Evolutionary conservation across 2,113 vertebrate species (phyloP).

Genomic region (Octodon degus): DNA sequence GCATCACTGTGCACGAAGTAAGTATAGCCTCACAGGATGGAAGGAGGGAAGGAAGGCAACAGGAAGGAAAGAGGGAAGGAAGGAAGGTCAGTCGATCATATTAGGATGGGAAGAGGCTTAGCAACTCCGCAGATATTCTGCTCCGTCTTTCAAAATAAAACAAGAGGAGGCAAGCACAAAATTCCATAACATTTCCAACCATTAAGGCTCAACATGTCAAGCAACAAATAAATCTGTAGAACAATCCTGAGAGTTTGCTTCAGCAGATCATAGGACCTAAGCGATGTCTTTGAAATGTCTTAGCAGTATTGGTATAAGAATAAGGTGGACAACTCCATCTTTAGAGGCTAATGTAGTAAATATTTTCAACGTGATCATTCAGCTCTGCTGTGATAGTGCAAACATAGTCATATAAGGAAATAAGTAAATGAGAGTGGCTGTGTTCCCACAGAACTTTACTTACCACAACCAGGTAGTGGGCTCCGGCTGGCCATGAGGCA

Average conservation of each 20-base stretch:
- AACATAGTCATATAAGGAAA: neutral
- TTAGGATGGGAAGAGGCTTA: neutral
- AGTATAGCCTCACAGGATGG: no score
- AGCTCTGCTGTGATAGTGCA: neutral
- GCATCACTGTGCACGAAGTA: neutral
- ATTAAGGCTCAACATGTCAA: neutral
- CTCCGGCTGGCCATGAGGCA: neutral
- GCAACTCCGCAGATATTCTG: neutral
- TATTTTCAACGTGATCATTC: neutral
- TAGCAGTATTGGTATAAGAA: neutral
- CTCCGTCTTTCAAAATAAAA: neutral
- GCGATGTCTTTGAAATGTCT: neutral
- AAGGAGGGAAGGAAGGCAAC: no score
- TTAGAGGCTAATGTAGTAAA: neutral
- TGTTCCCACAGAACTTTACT: constrained; percentile 8
- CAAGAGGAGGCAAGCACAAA: neutral
- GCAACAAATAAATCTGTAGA: neutral
- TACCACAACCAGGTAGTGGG: neutral
- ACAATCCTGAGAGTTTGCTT: neutral
- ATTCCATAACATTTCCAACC: neutral
- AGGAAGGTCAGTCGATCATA: no score
- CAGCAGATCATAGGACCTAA: neutral
- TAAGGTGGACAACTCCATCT: neutral
- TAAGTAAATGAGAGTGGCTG: neutral
- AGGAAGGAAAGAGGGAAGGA: no score